A percentile compares a stretch with the other conserved stretches of the same genome.
These are phyloP conservation scores for Typhlomys cinereus DNA, from an alignment of 2,113 vertebrate species.

Conservation along the genomic window DNA sequence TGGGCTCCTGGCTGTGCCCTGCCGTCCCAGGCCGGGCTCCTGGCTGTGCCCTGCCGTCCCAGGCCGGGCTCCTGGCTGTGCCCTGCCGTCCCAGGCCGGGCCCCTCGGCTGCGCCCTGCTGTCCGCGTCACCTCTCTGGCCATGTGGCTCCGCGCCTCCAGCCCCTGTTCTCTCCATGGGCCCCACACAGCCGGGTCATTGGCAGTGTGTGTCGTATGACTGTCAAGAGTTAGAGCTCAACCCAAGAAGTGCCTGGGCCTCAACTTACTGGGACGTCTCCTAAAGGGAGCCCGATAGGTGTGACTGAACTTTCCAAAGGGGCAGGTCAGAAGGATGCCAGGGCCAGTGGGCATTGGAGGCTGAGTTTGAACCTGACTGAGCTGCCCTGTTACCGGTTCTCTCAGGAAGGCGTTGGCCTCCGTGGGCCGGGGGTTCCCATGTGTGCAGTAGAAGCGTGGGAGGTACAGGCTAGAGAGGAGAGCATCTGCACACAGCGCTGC, in stretches of 20 bases:
- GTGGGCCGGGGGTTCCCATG: neutral
- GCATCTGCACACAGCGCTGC: too few species aligned
- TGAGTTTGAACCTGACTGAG: neutral
- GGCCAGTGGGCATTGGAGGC: neutral
- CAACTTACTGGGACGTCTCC: neutral
- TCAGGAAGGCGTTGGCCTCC: accelerated
- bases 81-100: neutral
- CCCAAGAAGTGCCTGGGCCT: too few species aligned
- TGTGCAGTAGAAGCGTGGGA: accelerated
- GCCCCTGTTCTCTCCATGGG: accelerated
- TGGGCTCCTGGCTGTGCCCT: neutral
- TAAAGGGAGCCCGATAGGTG: accelerated
- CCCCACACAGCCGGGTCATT: neutral
- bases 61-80: neutral
- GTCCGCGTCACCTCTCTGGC: neutral
- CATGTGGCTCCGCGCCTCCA: neutral
- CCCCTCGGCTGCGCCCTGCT: neutral
- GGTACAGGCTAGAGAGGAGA: neutral
- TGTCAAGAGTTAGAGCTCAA: neutral
- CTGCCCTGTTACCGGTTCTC: neutral
- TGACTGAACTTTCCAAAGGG: neutral
- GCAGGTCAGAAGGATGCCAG: accelerated
- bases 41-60: accelerated
- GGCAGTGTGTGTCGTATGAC: neutral
- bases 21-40: neutral